These are phyloP conservation scores for Oryzias woworae DNA, from an alignment of 2,113 vertebrate species.

Conservation along the genomic window DNA sequence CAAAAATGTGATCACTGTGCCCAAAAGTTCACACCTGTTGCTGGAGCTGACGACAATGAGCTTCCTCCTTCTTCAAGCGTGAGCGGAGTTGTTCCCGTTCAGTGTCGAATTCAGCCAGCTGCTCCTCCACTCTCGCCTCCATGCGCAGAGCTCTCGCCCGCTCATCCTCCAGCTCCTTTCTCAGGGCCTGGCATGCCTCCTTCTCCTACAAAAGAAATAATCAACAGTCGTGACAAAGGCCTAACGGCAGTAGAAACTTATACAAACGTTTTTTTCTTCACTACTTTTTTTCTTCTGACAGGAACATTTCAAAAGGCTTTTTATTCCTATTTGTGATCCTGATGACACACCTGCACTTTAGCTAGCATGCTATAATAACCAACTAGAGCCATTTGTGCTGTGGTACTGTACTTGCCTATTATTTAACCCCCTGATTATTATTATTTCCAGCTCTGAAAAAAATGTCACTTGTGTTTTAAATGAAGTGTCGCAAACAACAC, in stretches of 20 bases:
- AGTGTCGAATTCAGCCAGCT: constrained; percentile 93
- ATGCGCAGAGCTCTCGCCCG: constrained; percentile 84
- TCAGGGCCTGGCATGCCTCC: constrained; percentile 76
- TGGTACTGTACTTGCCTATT: too few species aligned
- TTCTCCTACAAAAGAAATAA: constrained; percentile 69
- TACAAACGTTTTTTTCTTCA: not conserved
- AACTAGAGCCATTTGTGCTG: too few species aligned
- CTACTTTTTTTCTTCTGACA: not conserved
- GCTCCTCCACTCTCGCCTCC: constrained; percentile 93
- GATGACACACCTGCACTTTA: not conserved
- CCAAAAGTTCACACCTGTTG: constrained; percentile 77
- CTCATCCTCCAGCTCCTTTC: constrained; percentile 86
- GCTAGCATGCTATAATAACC: too few species aligned
- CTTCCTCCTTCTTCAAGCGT: constrained; percentile 91
- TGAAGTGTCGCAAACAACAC: too few species aligned
- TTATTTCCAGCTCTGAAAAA: too few species aligned
- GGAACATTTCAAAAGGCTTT: not conserved
- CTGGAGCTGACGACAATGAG: constrained; percentile 84
- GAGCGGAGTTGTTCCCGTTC: constrained; percentile 93
- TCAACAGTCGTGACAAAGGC: not conserved
- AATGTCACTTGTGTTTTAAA: too few species aligned
- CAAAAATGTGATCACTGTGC: not conserved
- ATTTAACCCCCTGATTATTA: too few species aligned
- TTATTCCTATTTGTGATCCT: not conserved
- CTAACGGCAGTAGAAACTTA: not conserved